Base-by-base conservation (phyloP, 2,797 vertebrate species). In the Myripristis jacobus region DNA sequence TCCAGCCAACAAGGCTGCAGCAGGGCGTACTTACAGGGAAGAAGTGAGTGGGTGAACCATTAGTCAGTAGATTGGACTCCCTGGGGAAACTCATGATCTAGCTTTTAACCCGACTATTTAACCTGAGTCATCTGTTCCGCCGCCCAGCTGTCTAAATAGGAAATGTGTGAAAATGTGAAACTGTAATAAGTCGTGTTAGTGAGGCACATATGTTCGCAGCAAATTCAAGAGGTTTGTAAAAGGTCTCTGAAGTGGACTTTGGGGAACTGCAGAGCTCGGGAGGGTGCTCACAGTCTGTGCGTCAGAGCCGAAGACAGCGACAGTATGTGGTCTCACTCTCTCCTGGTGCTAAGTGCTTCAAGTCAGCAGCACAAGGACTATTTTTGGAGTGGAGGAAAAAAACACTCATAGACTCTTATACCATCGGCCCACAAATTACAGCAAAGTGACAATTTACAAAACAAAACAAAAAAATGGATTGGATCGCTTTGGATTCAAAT, bases 61-160 rank as follows among this genome's bases (percentile, higher is more conserved):
- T 80, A 86, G 64, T 88, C 85, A 83, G 75, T 63, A 36, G 43
- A 63, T 70, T 27, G 5, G 75, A 75, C 66, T 81, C 80, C 61
- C 52, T 36, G 3, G 51, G 79, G 64, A 68, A 68, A 2, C 21
- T 47, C 2, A 52, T 62, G 41, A 58, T 83, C 52, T 55, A 31
- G 61, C 67, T 19, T 36, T 66, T 81, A 66, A 84, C 64, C 59
- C 27, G 31, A 21, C 4, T 6, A 56, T 73, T 75, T 77, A 64
- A 73, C 72, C 70, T 86, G 89, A 91, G 73, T 91, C 88, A 89
- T 87, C 60, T 50, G 50, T 77, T 80, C 81, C 81, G 51, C 56
- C 29, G 51, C 18, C 19, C 70, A 78, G 85, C 81, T 83, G 84
- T 84, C 52, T 63, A 77, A 83, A 84, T 38, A 79, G 54, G 18